Conservation (phyloP, 2,113 vertebrate species). For the Oreotrochilus melanogaster region DNA sequence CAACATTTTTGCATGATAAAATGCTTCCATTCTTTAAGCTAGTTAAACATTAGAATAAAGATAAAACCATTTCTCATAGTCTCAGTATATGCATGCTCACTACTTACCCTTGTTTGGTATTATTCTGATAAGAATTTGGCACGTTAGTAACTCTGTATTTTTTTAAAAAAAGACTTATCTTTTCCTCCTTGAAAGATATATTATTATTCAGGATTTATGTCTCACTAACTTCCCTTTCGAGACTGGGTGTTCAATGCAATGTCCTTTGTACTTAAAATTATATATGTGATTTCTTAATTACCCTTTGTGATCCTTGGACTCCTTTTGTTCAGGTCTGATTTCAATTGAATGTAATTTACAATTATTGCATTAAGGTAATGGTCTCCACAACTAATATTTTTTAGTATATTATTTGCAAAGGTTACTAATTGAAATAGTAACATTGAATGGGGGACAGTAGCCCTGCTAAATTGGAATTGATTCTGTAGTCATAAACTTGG, state of each 20-base stretch:
- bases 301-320: background rate
- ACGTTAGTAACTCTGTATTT: background rate
- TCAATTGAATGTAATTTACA: background rate
- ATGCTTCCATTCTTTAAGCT: background rate
- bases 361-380: background rate
- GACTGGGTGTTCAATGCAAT: background rate
- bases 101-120: background rate
- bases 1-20: background rate
- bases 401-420: background rate
- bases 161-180: background rate
- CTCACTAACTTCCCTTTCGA: background rate
- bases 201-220: background rate
- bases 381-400: background rate
- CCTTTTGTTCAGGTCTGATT: background rate
- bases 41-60: background rate
- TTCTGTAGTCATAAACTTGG: background rate
- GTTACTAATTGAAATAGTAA: slow-evolving; percentile 28
- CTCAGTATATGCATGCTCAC: background rate
- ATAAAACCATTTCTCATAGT: background rate
- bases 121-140: background rate
- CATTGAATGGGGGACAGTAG: background rate
- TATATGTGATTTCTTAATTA: slow-evolving; percentile 26
- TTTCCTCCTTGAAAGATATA: background rate
- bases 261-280: background rate
- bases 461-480: background rate